phyloP scores from a whole-genome alignment of 2,113 vertebrate genomes.

The Lampris megalopsis region DNA sequence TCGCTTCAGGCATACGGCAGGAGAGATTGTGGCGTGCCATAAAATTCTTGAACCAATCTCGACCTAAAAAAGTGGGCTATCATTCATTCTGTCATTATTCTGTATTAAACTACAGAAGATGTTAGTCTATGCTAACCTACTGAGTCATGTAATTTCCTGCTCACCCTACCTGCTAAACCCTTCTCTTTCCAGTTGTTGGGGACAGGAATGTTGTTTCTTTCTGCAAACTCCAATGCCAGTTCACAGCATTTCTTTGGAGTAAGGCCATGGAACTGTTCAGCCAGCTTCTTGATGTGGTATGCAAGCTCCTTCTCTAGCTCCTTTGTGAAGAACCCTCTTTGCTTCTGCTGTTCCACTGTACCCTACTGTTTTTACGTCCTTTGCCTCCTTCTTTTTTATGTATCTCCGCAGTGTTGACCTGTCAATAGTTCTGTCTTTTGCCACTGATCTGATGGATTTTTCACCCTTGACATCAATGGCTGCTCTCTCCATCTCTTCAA shows the following conservation, averaged over 20 bases:
- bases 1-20: constrained; percentile 30
- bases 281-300: neutral
- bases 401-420: constrained; percentile 8
- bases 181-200: constrained; percentile 16
- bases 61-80: constrained; percentile 9
- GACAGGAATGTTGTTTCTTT: constrained; percentile 24
- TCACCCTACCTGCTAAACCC: constrained; percentile 16
- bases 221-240: constrained; percentile 17
- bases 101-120: neutral
- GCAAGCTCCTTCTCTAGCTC: constrained; percentile 21
- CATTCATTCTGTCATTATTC: constrained; percentile 2
- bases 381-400: neutral
- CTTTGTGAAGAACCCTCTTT: constrained; percentile 5
- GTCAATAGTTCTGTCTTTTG: constrained; percentile 15
- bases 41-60: constrained; percentile 33
- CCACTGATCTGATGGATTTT: constrained; percentile 14
- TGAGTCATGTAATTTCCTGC: constrained; percentile 1
- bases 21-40: constrained; percentile 31
- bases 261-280: constrained; percentile 15
- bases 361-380: neutral
- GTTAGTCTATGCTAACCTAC: constrained; percentile 5
- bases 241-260: constrained; percentile 20
- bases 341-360: constrained; percentile 1
- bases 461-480: constrained; percentile 10
- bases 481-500: constrained; percentile 8